A percentile compares a stretch with the other conserved stretches of the same genome.
phyloP scores from a whole-genome alignment of 2,888 invertebrate species.

The Spilosoma lubricipeda region DNA sequence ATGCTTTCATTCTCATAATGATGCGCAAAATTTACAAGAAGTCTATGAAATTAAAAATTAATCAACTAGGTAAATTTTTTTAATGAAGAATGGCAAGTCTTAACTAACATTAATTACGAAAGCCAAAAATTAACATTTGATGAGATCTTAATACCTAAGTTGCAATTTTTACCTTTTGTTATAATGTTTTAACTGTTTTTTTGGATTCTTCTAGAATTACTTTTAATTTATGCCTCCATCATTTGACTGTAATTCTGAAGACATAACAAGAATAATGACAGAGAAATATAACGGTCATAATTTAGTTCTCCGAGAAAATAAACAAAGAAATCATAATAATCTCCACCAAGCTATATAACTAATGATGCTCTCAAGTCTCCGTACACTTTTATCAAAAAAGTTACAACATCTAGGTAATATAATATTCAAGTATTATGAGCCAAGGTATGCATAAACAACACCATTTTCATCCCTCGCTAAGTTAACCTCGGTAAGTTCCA shows the following conservation, averaged over 20 bases:
- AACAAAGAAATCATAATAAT: background rate
- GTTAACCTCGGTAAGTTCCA: constrained; percentile 44
- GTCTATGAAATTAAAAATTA: background rate
- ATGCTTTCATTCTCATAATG: no score
- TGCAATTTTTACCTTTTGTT: no score
- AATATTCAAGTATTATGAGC: constrained; percentile 45
- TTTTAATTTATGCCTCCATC: background rate
- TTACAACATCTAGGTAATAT: constrained; percentile 39
- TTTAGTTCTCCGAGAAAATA: background rate
- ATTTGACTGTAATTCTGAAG: background rate
- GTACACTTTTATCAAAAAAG: constrained; percentile 9
- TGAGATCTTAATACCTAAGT: no score
- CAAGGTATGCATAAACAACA: constrained; percentile 54
- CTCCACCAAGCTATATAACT: background rate
- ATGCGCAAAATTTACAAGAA: no score
- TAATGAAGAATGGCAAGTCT: background rate
- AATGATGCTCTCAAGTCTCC: background rate
- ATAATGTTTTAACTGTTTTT: no score
- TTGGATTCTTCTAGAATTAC: background rate
- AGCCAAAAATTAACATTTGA: background rate
- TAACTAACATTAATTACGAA: background rate
- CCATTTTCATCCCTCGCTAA: constrained; percentile 45
- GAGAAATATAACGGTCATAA: background rate
- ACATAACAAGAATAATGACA: background rate
- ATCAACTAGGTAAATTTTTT: background rate